A percentile compares a stretch with the other conserved stretches of the same genome.
These are phyloP conservation scores for Ceriagrion tenellum DNA, from an alignment of 2,888 invertebrate genomes.

Conservation along the genomic window DNA sequence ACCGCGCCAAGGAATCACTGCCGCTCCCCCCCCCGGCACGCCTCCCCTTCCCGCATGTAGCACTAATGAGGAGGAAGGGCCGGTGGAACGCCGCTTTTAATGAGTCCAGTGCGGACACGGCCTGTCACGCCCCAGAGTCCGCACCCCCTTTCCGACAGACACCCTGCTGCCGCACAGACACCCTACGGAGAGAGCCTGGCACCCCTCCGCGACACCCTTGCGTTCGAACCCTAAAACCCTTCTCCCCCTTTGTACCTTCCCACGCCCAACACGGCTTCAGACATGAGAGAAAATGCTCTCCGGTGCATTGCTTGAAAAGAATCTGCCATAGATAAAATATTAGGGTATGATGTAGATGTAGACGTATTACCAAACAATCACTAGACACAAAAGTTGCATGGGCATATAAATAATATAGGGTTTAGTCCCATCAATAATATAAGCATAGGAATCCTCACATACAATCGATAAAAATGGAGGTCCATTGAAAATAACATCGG, in stretches of 20 bases:
- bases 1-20: neutral
- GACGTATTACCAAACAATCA: neutral
- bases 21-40: neutral
- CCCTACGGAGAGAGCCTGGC: neutral
- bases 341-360: too few relatives aligned
- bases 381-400: too few relatives aligned
- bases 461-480: too few relatives aligned
- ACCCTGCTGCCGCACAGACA: neutral
- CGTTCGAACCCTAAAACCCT: too few relatives aligned
- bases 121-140: neutral
- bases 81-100: neutral
- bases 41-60: neutral
- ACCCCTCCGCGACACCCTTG: too few relatives aligned
- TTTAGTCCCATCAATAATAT: too few relatives aligned
- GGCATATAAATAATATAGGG: too few relatives aligned
- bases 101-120: conserved; percentile 2
- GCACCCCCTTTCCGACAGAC: neutral
- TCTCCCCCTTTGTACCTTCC: neutral
- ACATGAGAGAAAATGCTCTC: too few relatives aligned
- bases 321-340: too few relatives aligned
- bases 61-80: conserved; percentile 4
- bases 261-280: neutral
- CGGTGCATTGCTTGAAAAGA: too few relatives aligned
- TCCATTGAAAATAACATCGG: too few relatives aligned
- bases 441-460: too few relatives aligned